Evolutionary conservation across 2,797 vertebrate genomes (phyloP), one percentile per base, ranked within the genome.

Genomic region (Chaetophractus vellerosus): DNA sequence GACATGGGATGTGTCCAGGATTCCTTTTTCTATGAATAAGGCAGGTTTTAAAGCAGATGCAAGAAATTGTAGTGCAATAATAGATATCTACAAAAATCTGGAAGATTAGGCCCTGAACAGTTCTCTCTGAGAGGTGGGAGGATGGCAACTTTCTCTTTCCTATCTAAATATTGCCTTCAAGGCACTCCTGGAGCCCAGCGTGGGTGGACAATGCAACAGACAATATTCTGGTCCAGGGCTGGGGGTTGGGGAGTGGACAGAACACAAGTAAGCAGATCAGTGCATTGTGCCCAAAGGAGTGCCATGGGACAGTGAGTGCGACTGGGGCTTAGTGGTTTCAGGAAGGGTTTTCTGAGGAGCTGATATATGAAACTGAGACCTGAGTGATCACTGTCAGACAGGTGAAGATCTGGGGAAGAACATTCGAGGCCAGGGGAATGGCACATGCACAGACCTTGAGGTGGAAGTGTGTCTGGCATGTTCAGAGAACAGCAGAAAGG

Each of bases 1-100:
- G 1, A 26, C 0, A 0, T 16, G 33, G 79, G 31, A 8, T 24
- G 0, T 1, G 6, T 9, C 26, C 41, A 1, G 7, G 55, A 19
- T 10, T 6, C 59, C 63, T 57, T 3, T 15, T 78, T 36, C n/a
- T 48, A 0, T 23, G 45, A 36, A 3, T 14, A 48, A 38, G 33
- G 57, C 80, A 61, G 84, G 48, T 55, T 11, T 4, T 15, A 14
- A 41, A 83, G n/a, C 11, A 59, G n/a, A 48, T 26, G 76, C 11
- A 31, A 4, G 9, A 45, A 61, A 41, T 1, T 9, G 59, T 38
- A 16, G 6, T 11, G 0, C 68, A 63, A 33, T 26, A 1, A 31
- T 8, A 66, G 91, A 59, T 71, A 38, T 24, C 83, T 80, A 28
- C 57, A 18, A 45, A 75, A 6, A 52, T 19, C 23, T 11, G 66